These are phyloP conservation scores for Torymus texanus DNA, from an alignment of 2,888 invertebrate genomes.

Conservation along the genomic window DNA sequence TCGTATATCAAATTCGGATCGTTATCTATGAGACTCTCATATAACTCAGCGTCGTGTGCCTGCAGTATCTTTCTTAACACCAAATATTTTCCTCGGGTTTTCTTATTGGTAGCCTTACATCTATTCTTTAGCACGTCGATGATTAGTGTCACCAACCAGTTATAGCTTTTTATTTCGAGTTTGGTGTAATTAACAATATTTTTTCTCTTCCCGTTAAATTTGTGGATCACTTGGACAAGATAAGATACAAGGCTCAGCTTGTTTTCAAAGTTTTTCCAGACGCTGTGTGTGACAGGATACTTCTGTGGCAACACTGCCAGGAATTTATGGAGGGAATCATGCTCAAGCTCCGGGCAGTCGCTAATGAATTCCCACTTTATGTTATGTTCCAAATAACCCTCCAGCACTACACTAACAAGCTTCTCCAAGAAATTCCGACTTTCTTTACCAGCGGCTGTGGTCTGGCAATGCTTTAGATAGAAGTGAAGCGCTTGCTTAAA, in stretches of 20 bases:
- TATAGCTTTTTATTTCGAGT: conserved; percentile 13
- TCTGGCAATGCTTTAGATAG: conserved; percentile 14
- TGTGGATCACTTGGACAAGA: conserved; percentile 8
- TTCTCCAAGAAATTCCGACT: conserved; percentile 21
- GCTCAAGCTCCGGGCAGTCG: conserved; percentile 58
- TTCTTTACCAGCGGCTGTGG: not conserved
- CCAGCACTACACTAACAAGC: conserved; percentile 8
- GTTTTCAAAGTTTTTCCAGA: conserved; percentile 13
- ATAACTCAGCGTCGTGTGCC: conserved; percentile 19
- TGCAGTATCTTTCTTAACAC: not conserved
- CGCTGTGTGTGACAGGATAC: conserved; percentile 16
- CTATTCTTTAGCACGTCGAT: conserved; percentile 3
- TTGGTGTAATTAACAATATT: not conserved
- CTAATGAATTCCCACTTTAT: conserved; percentile 59
- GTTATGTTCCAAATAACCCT: conserved; percentile 11
- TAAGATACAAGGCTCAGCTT: not conserved
- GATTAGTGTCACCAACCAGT: conserved; percentile 30
- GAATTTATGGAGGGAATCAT: conserved; percentile 25
- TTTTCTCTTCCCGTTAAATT: conserved; percentile 12
- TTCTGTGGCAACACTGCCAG: conserved; percentile 12
- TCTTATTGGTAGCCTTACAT: not conserved
- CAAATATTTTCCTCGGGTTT: not conserved
- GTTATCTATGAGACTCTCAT: conserved; percentile 35
- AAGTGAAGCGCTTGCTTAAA: conserved; percentile 11
- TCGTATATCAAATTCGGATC: conserved; percentile 24